phyloP scores from a whole-genome alignment of 2,113 vertebrate species.

The Chlorocebus sabaeus region DNA sequence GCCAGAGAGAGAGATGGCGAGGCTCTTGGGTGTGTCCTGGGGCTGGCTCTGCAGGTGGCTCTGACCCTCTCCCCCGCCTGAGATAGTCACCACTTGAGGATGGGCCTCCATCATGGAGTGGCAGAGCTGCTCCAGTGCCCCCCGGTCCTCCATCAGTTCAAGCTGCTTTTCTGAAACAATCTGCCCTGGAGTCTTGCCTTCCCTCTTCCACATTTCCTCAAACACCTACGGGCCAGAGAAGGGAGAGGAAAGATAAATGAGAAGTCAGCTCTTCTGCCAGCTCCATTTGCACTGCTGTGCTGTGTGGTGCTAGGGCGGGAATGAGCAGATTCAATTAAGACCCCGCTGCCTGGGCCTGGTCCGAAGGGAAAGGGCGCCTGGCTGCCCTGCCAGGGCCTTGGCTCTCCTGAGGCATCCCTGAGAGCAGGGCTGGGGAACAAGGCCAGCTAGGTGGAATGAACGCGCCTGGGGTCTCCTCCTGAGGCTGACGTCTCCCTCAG shows the following conservation, averaged over 20 bases:
- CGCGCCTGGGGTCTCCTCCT: accelerated
- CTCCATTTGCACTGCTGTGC: accelerated
- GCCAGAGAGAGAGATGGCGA: neutral
- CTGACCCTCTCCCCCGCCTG: neutral
- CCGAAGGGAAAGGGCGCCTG: neutral
- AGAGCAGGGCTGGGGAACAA: accelerated
- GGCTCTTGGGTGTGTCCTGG: neutral
- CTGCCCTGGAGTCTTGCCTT: slow-evolving; percentile 85
- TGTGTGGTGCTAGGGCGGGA: accelerated
- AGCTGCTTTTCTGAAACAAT: slow-evolving; percentile 90
- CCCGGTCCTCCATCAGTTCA: slow-evolving; percentile 85
- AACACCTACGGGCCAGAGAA: slow-evolving; percentile 80
- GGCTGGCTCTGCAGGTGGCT: neutral
- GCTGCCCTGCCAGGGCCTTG: neutral
- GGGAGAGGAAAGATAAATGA: neutral
- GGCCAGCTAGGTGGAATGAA: neutral
- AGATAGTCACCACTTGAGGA: slow-evolving; percentile 86
- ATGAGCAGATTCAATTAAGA: accelerated
- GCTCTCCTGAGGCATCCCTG: neutral
- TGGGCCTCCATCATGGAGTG: slow-evolving; percentile 87
- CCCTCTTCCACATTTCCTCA: slow-evolving; percentile 86
- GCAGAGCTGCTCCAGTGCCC: slow-evolving; percentile 89
- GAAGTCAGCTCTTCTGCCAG: neutral
- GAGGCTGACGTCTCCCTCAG: neutral
- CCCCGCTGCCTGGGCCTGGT: neutral